Evolutionary conservation across 2,113 vertebrate genomes (phyloP).

Genomic region (Rhea americana): DNA sequence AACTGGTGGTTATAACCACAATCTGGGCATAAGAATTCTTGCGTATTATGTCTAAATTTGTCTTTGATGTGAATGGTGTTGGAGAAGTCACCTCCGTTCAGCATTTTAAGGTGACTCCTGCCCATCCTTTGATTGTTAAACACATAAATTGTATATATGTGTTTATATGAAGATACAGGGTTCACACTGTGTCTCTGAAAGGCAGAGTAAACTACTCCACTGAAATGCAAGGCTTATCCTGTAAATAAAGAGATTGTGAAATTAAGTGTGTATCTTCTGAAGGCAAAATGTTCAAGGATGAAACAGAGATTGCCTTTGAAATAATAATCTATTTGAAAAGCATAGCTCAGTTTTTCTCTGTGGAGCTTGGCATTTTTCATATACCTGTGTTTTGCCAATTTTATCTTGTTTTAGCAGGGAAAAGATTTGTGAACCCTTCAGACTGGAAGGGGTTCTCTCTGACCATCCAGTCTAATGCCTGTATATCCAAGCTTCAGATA

Average conservation of each 20-base stretch:
- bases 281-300: neutral
- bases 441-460: neutral
- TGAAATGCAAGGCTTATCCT: neutral
- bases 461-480: neutral
- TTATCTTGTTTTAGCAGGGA: neutral
- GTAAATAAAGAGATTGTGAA: neutral
- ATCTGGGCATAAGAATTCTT: neutral
- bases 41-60: neutral
- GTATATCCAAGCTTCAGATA: neutral
- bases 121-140: neutral
- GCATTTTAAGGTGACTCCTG: neutral
- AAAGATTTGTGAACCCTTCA: neutral
- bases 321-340: neutral
- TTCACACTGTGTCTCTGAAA: neutral
- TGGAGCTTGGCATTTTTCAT: neutral
- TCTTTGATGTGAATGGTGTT: neutral
- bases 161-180: neutral
- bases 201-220: neutral
- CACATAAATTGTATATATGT: accelerated
- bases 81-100: neutral
- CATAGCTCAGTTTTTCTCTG: neutral
- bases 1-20: neutral
- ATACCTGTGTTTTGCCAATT: neutral
- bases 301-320: neutral
- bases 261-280: neutral